These are phyloP conservation scores for Trachelus troglodyta DNA, from an alignment of 2,888 invertebrate genomes.

Conservation along the genomic window DNA sequence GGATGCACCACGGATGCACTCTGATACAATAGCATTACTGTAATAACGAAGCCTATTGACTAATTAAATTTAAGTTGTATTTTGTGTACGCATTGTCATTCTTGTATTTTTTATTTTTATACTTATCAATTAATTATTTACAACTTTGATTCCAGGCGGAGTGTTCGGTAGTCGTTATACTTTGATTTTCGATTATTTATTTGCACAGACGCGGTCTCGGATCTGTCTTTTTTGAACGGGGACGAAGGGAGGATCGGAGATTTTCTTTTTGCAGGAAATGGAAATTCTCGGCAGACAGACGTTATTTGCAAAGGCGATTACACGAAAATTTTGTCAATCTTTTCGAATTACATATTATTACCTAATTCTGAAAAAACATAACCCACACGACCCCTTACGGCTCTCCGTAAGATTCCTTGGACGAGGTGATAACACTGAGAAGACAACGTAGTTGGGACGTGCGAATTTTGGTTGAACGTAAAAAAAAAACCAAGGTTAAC, in stretches of 20 bases:
- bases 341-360: not conserved
- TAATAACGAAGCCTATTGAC: not conserved
- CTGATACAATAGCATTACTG: not conserved
- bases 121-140: slow-evolving; percentile 37
- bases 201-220: not conserved
- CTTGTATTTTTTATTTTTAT: not conserved
- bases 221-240: not conserved
- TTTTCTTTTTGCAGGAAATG: not conserved
- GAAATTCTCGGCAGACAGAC: not conserved
- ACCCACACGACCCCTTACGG: not conserved
- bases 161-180: not conserved
- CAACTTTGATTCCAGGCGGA: slow-evolving; percentile 38
- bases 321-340: not conserved
- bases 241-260: not conserved
- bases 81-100: not conserved
- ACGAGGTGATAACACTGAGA: not conserved
- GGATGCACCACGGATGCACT: not conserved
- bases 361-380: not conserved
- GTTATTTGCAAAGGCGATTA: not conserved
- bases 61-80: not conserved
- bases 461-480: not conserved
- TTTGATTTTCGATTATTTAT: not conserved
- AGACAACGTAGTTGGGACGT: not conserved
- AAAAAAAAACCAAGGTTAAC: slow-evolving; percentile 18
- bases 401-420: not conserved